These are phyloP conservation scores for Hoplias malabaricus DNA, from an alignment of 2,113 vertebrate species.

Conservation along the genomic window DNA sequence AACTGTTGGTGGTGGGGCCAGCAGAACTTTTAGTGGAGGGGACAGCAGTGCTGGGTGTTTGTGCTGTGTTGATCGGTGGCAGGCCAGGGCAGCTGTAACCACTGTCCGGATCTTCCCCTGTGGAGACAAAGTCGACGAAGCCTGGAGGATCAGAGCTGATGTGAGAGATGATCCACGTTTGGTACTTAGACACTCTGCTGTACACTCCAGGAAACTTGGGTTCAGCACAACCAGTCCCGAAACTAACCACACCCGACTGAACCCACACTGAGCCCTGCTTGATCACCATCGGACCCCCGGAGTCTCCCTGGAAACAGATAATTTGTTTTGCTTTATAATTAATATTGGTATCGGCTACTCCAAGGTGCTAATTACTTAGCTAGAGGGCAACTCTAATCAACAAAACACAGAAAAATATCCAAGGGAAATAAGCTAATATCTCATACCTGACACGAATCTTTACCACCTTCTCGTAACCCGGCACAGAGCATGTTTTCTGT, in stretches of 20 bases:
- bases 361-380: no score
- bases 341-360: no score
- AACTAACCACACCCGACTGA: conserved; percentile 79
- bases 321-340: no score
- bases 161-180: conserved; percentile 70
- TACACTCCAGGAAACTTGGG: conserved; percentile 81
- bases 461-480: conserved; percentile 59
- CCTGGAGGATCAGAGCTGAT: neutral
- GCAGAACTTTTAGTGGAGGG: no score
- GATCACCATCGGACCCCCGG: conserved; percentile 77
- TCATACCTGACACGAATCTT: conserved; percentile 59
- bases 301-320: conserved; percentile 74
- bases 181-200: conserved; percentile 71
- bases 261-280: conserved; percentile 72
- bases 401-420: neutral
- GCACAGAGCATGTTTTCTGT: conserved; percentile 72
- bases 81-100: neutral
- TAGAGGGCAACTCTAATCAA: conserved; percentile 44
- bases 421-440: neutral
- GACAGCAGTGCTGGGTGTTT: no score
- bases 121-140: conserved; percentile 22
- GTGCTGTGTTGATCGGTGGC: no score
- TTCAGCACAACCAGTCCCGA: conserved; percentile 75
- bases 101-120: neutral
- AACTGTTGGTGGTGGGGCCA: no score